Base-by-base conservation (phyloP, 2,888 invertebrate genomes). In the Axea sp. region DNA sequence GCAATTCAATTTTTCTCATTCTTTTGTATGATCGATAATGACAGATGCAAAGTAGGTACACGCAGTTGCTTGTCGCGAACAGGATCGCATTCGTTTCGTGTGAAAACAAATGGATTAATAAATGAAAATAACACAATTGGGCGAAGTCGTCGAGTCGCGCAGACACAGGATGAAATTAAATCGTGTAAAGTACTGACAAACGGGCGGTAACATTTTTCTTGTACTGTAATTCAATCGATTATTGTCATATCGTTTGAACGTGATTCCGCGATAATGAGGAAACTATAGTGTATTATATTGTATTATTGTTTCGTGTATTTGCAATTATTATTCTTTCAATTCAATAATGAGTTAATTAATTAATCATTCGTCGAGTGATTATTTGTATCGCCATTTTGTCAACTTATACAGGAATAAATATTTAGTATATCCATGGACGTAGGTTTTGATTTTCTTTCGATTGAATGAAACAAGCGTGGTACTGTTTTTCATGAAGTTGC, bases 1-100 rank as follows among this genome's bases (percentile, higher is more conserved):
- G 83, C 81, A 80, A 73, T 76, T 65, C 47, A 65, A 76, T 51
- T 64, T 60, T 57, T 69, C 31, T 51, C 41, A 47, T 62, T 71
- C 28, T 62, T 71, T 71, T 71, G 55, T 64, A 57, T 62, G 30
- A 47, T 43, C 37, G 59, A 69, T 37, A 31, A 43, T 8, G 53
- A 71, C 43, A 45, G 53, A 28, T 17, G 41, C 41, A 51, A 17
- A 43, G 41, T 55, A 55, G 37, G 55, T 67, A 45, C 55, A 55
- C 19, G 45, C 35, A 49, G 45, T 49, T 57, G 67, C 65, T 57
- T 49, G 49, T 37, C 24, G 33, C 22, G 31, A 64, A 17, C 31
- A 33, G 64, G 11, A 22, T 53, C 30, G 67, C 41, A 33, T 28
- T 30, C 47, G 47, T 55, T 57, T 67, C 37, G 47, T 39, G 51